phyloP scores from a whole-genome alignment of 2,888 invertebrate genomes.

The Chydorus sphaericus region DNA sequence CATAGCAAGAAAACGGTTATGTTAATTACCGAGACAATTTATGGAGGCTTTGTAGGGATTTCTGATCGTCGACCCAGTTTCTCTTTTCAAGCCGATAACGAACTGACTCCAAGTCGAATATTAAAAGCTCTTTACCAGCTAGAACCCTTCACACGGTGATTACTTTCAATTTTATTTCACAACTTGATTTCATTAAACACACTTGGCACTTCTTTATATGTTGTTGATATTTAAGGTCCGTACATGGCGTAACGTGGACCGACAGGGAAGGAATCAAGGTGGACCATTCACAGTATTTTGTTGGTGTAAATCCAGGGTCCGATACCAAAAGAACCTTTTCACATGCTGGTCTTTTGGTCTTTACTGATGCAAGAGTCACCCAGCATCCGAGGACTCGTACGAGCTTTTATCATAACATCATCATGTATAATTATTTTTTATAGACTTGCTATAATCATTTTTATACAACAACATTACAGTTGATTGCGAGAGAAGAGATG shows the following conservation, averaged over 20 bases:
- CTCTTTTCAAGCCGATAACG: conserved; percentile 28
- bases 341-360: conserved; percentile 31
- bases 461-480: no score
- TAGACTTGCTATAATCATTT: background rate
- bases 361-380: conserved; percentile 33
- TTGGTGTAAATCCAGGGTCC: conserved; percentile 34
- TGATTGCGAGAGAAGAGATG: conserved; percentile 20
- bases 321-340: conserved; percentile 37
- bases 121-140: conserved; percentile 25
- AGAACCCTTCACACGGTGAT: conserved; percentile 25
- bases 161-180: background rate
- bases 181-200: background rate
- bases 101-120: conserved; percentile 28
- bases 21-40: conserved; percentile 33
- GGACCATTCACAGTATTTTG: conserved; percentile 26
- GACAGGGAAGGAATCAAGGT: conserved; percentile 24
- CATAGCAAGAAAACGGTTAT: conserved; percentile 38
- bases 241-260: conserved; percentile 25
- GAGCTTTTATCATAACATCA: background rate
- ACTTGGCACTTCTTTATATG: background rate
- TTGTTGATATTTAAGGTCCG: conserved; percentile 20
- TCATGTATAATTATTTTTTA: background rate
- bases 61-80: conserved; percentile 27
- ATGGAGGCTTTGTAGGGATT: conserved; percentile 37
- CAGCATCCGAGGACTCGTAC: conserved; percentile 17